Evolutionary conservation across 92 coral and sea anemone genomes (phyloP).

Genomic region (Desmophyllum pertusum): DNA sequence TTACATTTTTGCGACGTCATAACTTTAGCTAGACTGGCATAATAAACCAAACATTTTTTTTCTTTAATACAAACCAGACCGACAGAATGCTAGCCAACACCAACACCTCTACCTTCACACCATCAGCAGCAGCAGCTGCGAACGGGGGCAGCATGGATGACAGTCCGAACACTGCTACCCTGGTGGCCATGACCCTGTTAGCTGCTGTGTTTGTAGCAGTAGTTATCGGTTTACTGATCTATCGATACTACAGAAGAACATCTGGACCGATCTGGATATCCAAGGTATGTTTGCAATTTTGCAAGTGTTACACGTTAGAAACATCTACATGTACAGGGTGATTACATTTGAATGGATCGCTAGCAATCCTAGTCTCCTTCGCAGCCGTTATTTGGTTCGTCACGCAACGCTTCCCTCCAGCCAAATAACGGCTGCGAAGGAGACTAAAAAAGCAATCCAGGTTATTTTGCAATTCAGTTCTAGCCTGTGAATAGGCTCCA

Average conservation of each 20-base stretch:
- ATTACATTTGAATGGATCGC: background rate
- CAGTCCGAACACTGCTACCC: conserved; percentile 29
- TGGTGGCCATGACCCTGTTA: conserved; percentile 35
- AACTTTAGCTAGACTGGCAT: too few species aligned
- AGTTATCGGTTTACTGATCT: conserved; percentile 39
- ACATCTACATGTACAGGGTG: too few species aligned
- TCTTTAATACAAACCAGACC: background rate
- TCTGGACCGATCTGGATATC: conserved; percentile 81
- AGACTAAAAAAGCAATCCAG: background rate
- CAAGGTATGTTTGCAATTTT: too few species aligned
- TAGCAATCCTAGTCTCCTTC: too few species aligned
- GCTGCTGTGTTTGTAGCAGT: conserved; percentile 35
- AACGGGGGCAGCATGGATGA: background rate
- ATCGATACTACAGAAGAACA: conserved; percentile 51
- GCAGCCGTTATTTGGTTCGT: too few species aligned
- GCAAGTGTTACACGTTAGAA: too few species aligned
- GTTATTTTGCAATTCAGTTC: too few species aligned
- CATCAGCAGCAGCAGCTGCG: conserved; percentile 28
- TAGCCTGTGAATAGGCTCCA: too few species aligned
- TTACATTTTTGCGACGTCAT: too few species aligned
- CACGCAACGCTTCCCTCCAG: too few species aligned
- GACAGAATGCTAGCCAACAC: conserved; percentile 11
- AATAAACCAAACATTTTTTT: too few species aligned
- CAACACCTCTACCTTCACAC: background rate
- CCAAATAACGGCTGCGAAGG: too few species aligned